Conservation (phyloP, 2,888 invertebrate species). For the Cataglyphis altisquamis region DNA sequence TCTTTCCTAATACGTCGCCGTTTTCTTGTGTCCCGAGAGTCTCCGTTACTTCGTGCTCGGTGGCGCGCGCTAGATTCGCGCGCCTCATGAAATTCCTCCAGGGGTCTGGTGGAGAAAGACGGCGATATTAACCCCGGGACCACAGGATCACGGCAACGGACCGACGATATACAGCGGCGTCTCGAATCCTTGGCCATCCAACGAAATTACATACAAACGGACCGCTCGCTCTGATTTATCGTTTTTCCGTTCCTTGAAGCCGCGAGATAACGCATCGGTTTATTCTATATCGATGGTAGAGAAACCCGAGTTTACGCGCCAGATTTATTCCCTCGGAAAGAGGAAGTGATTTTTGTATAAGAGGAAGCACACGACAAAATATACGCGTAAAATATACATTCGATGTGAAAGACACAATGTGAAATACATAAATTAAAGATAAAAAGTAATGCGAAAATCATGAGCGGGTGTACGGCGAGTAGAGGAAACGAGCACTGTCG, state of each 20-base stretch:
- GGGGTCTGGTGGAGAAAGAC: not conserved
- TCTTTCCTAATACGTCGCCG: constrained; percentile 47
- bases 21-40: constrained; percentile 12
- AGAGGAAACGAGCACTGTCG: constrained; percentile 7
- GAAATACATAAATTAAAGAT: constrained; percentile 9
- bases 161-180: constrained; percentile 22
- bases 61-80: constrained; percentile 37
- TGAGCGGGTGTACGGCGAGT: not conserved
- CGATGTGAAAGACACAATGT: constrained; percentile 16
- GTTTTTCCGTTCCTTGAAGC: constrained; percentile 13
- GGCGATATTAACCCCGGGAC: constrained; percentile 38
- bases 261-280: constrained; percentile 46
- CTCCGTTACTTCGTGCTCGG: constrained; percentile 47
- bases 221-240: constrained; percentile 43
- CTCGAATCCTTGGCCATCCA: constrained; percentile 11
- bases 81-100: constrained; percentile 44
- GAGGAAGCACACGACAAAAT: not conserved
- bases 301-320: not conserved
- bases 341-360: constrained; percentile 12
- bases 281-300: constrained; percentile 11
- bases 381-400: constrained; percentile 8
- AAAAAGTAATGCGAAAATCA: constrained; percentile 17
- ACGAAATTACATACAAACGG: constrained; percentile 44
- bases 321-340: constrained; percentile 31
- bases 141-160: not conserved